Evolutionary conservation across 2,797 vertebrate genomes (phyloP).

Genomic region (Mus caroli): DNA sequence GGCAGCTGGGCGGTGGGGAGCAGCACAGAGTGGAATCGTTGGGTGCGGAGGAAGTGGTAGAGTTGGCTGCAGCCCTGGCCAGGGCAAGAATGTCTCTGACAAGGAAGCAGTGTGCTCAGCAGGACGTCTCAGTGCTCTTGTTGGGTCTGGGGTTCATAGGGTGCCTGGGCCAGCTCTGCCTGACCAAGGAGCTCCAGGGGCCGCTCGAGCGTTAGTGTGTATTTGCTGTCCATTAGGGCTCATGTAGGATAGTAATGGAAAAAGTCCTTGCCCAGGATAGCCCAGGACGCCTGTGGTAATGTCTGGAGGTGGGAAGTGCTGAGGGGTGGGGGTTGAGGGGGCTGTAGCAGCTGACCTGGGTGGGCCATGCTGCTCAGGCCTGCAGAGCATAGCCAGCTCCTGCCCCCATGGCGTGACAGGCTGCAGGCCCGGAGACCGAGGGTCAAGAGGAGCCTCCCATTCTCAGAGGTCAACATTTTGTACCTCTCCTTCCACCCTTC

Average conservation of each 20-base stretch:
- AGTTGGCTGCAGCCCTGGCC: background rate
- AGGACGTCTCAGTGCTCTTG: too few relatives aligned
- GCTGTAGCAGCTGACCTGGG: background rate
- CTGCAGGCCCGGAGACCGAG: too few relatives aligned
- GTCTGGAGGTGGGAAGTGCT: background rate
- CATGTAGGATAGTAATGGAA: background rate
- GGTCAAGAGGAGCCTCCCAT: background rate
- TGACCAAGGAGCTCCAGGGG: accelerated
- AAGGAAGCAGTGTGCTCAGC: background rate
- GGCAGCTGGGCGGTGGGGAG: background rate
- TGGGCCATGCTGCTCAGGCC: background rate
- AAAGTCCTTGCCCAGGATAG: too few relatives aligned
- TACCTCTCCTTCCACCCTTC: background rate
- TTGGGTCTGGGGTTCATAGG: accelerated
- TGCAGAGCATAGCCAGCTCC: background rate
- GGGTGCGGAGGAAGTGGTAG: background rate
- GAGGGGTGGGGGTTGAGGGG: accelerated
- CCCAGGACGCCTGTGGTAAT: accelerated
- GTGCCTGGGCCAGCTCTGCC: background rate
- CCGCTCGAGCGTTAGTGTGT: accelerated
- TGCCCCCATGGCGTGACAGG: background rate
- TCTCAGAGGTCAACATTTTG: background rate
- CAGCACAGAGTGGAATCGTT: accelerated
- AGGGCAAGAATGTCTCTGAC: background rate
- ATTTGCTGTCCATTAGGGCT: accelerated